These are phyloP conservation scores for Otus sunia DNA, from an alignment of 2,113 vertebrate genomes.

Conservation along the genomic window DNA sequence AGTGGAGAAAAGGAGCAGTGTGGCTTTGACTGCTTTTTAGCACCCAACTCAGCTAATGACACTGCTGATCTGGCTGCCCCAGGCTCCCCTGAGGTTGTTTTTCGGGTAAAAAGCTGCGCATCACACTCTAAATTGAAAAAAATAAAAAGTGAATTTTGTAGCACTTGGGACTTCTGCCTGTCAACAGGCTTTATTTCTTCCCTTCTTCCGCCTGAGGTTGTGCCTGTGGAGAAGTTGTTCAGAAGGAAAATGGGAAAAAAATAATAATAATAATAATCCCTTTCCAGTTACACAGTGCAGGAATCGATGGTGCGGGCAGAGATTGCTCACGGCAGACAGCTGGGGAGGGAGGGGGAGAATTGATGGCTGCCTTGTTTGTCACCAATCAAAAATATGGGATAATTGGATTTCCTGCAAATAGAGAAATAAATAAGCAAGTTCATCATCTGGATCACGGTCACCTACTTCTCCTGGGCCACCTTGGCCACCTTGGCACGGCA, in stretches of 20 bases:
- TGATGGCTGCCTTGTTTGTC: neutral
- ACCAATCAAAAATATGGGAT: neutral
- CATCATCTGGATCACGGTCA: neutral
- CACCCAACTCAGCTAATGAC: rapidly evolving
- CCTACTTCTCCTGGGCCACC: neutral
- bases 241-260: neutral
- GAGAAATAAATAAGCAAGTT: neutral
- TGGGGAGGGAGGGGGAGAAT: neutral
- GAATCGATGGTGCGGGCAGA: neutral
- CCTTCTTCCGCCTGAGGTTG: neutral
- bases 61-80: rapidly evolving
- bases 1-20: neutral
- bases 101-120: rapidly evolving
- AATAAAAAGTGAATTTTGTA: neutral
- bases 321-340: neutral
- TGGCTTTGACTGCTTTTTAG: neutral
- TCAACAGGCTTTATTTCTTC: neutral
- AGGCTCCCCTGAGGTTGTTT: rapidly evolving
- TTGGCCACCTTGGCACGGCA: neutral
- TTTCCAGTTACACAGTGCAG: rapidly evolving
- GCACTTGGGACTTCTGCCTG: neutral
- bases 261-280: neutral
- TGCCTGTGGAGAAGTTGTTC: neutral
- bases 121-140: neutral
- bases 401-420: constrained; percentile 28